A percentile compares a stretch with the other conserved stretches of the same genome.
These are phyloP conservation scores for Hoplostethus mediterraneus DNA, from an alignment of 2,797 vertebrate species.

Conservation along the genomic window DNA sequence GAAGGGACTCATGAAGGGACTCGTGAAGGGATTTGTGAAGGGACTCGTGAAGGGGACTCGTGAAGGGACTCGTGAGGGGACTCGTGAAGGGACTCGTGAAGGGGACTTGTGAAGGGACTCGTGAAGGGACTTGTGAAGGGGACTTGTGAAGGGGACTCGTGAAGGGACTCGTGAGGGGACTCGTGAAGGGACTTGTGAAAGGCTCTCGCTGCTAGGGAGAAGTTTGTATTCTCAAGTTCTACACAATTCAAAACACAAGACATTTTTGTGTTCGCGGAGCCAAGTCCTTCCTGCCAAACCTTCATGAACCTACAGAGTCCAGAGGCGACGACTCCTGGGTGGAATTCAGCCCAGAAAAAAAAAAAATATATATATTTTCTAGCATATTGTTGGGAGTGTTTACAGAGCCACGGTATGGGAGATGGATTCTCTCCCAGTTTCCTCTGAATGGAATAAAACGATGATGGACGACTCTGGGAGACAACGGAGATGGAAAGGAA, in stretches of 20 bases:
- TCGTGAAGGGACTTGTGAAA: not conserved
- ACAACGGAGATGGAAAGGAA: no score
- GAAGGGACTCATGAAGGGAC: not conserved
- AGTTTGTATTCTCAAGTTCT: conserved; percentile 6
- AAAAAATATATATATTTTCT: not conserved
- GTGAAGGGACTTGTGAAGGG: no score
- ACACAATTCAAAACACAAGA: conserved; percentile 25
- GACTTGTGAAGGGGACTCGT: no score
- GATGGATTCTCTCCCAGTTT: no score
- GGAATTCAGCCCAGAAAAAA: conserved; percentile 15
- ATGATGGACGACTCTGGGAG: not conserved
- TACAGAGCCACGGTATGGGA: no score
- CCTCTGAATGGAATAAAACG: no score
- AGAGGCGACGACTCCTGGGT: not conserved
- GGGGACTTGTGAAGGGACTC: not conserved
- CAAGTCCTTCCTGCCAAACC: conserved; percentile 15
- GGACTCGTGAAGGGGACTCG: no score
- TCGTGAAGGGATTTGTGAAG: no score
- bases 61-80: no score
- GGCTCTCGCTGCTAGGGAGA: not conserved
- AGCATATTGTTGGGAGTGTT: not conserved
- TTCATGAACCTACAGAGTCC: conserved; percentile 1
- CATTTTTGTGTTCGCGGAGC: conserved; percentile 4
- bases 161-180: no score
- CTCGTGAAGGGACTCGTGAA: not conserved